Percentiles rank a stretch among this genome's conserved stretches.
Conservation (phyloP, 1,140 invertebrate species). For the Bombus ignitus region DNA sequence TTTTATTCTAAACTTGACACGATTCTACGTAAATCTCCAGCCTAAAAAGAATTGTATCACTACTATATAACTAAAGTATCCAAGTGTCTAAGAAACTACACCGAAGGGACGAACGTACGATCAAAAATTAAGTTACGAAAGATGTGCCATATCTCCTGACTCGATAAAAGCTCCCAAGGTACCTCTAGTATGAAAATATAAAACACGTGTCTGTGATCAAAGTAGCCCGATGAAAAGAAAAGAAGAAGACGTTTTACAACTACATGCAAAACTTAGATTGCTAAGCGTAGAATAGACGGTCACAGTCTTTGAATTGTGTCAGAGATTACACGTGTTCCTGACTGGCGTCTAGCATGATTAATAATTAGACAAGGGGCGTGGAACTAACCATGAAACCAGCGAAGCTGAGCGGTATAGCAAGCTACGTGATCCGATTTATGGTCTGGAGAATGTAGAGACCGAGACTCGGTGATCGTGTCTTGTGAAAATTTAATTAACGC, state of each 20-base stretch:
- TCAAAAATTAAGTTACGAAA: no score
- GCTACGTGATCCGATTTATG: slow-evolving; percentile 15
- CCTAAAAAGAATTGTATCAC: no score
- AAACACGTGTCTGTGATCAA: no score
- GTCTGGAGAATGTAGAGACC: no score
- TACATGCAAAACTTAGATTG: not conserved
- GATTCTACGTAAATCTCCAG: no score
- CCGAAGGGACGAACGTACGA: no score
- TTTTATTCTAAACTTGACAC: no score
- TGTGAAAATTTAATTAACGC: not conserved
- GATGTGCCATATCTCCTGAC: no score
- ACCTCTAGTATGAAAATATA: not conserved
- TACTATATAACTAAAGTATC: no score
- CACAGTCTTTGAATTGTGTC: not conserved
- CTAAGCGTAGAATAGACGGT: not conserved
- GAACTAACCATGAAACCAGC: not conserved
- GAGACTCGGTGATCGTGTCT: no score
- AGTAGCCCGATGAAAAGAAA: not conserved
- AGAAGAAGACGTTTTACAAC: not conserved
- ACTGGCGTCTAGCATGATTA: slow-evolving; percentile 25
- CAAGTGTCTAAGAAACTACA: no score
- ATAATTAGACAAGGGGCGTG: slow-evolving; percentile 13
- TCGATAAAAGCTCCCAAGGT: not conserved
- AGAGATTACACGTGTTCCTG: slow-evolving; percentile 51
- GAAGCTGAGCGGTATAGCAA: not conserved